phyloP scores from a whole-genome alignment of 2,113 vertebrate genomes.

The Zosterops borbonicus region DNA sequence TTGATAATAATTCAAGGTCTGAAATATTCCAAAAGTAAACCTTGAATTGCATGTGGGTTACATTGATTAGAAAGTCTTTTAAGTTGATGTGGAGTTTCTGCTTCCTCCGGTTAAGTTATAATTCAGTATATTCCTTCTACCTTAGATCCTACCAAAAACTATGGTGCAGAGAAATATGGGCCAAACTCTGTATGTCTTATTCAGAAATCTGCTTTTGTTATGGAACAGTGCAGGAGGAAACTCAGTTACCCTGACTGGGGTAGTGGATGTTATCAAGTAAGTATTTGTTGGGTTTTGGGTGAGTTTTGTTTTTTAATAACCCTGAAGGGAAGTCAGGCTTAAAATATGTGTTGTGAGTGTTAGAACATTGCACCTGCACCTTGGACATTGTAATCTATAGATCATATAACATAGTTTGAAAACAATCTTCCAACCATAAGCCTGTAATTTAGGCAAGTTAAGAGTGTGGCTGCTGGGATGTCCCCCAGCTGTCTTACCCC shows the following conservation, averaged over 20 bases:
- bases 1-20: background rate
- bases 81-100: background rate
- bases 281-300: background rate
- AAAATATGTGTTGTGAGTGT: background rate
- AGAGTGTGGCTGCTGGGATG: background rate
- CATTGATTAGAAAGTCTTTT: background rate
- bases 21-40: background rate
- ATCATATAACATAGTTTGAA: background rate
- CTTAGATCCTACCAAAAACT: slow-evolving; percentile 90
- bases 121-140: background rate
- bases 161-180: slow-evolving; percentile 92
- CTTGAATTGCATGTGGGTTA: background rate
- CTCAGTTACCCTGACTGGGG: slow-evolving; percentile 97
- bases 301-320: background rate
- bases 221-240: slow-evolving; percentile 90
- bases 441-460: background rate
- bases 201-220: slow-evolving; percentile 92
- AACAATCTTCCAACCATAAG: background rate
- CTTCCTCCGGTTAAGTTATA: background rate
- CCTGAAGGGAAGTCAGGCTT: background rate
- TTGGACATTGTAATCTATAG: background rate
- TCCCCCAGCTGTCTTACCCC: background rate
- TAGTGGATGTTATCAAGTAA: slow-evolving; percentile 94
- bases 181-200: slow-evolving; percentile 89
- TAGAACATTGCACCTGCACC: background rate